phyloP scores from a whole-genome alignment of 2,113 vertebrate genomes.

The Pseudonaja textilis region DNA sequence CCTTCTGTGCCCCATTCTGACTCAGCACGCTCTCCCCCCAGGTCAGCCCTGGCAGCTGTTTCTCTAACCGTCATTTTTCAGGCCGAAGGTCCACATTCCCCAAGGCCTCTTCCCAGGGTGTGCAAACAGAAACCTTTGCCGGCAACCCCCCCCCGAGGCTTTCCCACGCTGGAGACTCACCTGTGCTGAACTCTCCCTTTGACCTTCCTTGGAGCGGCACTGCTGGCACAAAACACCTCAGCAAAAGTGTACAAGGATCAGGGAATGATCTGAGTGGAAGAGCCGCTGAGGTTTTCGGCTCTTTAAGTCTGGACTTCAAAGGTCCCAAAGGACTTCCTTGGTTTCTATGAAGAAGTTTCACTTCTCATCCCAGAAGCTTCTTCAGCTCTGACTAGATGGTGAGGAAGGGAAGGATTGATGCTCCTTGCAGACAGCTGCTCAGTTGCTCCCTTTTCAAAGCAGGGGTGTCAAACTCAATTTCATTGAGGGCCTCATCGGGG shows the following conservation, averaged over 20 bases:
- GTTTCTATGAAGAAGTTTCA: no score
- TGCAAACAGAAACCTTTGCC: background rate
- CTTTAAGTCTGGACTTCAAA: background rate
- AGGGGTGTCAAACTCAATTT: no score
- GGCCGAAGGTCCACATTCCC: slow-evolving; percentile 7
- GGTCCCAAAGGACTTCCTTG: no score
- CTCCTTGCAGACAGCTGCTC: no score
- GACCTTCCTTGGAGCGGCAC: no score
- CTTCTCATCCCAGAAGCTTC: no score
- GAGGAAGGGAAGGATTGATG: no score
- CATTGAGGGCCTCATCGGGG: no score
- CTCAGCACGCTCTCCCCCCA: background rate
- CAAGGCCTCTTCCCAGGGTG: background rate
- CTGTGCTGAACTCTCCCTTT: background rate
- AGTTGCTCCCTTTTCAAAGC: no score
- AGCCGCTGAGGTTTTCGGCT: background rate
- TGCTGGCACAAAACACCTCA: background rate
- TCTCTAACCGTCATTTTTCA: background rate
- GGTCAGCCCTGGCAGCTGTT: background rate
- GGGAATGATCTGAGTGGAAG: background rate
- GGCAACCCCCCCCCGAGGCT: background rate
- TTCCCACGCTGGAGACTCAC: background rate
- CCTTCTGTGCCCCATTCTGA: background rate
- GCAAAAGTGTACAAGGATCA: background rate
- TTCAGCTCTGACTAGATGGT: no score